A percentile compares a stretch with the other conserved stretches of the same genome.
These are phyloP conservation scores for Clusia tigrina DNA, from an alignment of 2,888 invertebrate genomes.

Conservation along the genomic window DNA sequence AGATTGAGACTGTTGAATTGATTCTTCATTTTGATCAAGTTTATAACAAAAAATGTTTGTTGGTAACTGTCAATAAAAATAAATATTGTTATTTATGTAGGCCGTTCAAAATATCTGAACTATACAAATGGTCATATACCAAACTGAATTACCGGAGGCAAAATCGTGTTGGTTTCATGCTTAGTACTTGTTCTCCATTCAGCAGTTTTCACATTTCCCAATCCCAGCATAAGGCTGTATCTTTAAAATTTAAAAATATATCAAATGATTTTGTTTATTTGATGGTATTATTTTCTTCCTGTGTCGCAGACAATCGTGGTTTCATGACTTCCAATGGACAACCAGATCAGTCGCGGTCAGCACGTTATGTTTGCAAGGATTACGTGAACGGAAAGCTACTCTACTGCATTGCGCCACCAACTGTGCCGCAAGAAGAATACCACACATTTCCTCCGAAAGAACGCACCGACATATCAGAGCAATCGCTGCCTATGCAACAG, in stretches of 20 bases:
- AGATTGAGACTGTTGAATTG: too few relatives aligned
- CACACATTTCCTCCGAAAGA: conserved; percentile 68
- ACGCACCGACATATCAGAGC: conserved; percentile 61
- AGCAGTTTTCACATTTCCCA: too few relatives aligned
- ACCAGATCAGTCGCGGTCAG: conserved; percentile 91
- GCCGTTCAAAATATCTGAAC: too few relatives aligned
- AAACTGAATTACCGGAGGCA: too few relatives aligned
- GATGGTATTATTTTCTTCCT: conserved; percentile 27
- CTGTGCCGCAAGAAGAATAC: conserved; percentile 69
- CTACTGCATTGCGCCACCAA: conserved; percentile 86
- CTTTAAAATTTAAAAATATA: not conserved
- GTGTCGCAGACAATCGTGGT: conserved; percentile 85
- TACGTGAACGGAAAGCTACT: conserved; percentile 86
- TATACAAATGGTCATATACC: too few relatives aligned
- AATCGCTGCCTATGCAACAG: conserved; percentile 67
- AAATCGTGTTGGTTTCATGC: too few relatives aligned
- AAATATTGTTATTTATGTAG: too few relatives aligned
- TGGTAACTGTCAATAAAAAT: too few relatives aligned
- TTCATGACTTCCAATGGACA: conserved; percentile 96
- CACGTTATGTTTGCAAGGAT: conserved; percentile 90
- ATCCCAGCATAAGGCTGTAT: not conserved
- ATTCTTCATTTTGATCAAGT: too few relatives aligned
- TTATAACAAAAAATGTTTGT: too few relatives aligned
- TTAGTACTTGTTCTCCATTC: too few relatives aligned
- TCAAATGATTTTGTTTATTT: not conserved